Base-by-base conservation (phyloP, 2,797 vertebrate species). In the Rhinophrynus dorsalis region DNA sequence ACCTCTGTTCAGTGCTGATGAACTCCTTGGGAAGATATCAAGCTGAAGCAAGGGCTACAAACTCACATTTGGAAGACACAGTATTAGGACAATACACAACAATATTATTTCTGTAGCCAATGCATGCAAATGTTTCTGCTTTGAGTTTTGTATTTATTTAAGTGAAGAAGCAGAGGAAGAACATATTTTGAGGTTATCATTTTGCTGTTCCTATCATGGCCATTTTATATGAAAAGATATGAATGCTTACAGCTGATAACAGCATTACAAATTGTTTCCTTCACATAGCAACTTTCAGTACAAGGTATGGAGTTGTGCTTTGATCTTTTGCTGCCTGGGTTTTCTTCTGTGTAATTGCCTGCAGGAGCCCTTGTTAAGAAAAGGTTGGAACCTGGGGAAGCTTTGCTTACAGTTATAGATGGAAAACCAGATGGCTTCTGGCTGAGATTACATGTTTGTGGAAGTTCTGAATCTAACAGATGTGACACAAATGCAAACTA, bases 351-450 rank as follows among this genome's bases (percentile, higher is more conserved):
- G 35, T 64, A 50, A 58, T 58, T 72, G 61, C 33, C 68, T 51
- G 60, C 68, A 65, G 68, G 61, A 51, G 44, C 17, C 44, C 68
- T 59, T 72, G 68, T 58, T 72, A 72, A 47, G 54, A 56, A 57
- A 48, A 54, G 32, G 23, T n/a, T 17, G 63, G 26, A 33, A 18
- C 65, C 15, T 33, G 29, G 24, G 27, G 52, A 58, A 72, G 32
- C 27, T 65, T 61, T 65, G 52, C 54, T 72, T 72, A 50, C 45
- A 72, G 51, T 63, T 37, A 63, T n/a, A 51, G 60, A 58, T 58
- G 58, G 42, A 58, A 65, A 72, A 58, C 42, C 68, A 72, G 68
- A 72, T 72, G 68, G 50, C 42, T 65, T 32, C 51, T 58, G 44
- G 52, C 68, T 58, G 68, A 72, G 54, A 65, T 65, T 65, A 58